phyloP scores from a whole-genome alignment of 2,113 vertebrate species.

The Cranoglanis bouderius region DNA sequence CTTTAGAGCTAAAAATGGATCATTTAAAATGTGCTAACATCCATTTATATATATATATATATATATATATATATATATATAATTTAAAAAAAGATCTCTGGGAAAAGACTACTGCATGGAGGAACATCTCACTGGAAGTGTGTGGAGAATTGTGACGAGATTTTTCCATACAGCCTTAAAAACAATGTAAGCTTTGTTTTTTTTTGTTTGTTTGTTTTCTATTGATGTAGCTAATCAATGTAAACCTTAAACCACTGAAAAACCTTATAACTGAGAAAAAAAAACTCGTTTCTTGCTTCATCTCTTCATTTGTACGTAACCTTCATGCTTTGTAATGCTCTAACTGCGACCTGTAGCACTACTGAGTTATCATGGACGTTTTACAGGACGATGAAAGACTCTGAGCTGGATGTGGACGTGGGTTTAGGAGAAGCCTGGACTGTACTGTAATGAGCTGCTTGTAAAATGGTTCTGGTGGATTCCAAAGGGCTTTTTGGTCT shows the following conservation, averaged over 20 bases:
- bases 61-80: no score
- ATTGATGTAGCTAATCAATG: slow-evolving; percentile 28
- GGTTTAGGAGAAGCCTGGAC: slow-evolving; percentile 42
- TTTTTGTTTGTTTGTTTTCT: slow-evolving; percentile 7
- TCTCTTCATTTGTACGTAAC: slow-evolving; percentile 13
- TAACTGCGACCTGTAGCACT: slow-evolving; percentile 58
- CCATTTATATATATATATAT: background rate
- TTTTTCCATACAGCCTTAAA: slow-evolving; percentile 37
- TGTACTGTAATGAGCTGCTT: slow-evolving; percentile 5
- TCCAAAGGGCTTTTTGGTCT: slow-evolving; percentile 57
- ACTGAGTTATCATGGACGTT: slow-evolving; percentile 45
- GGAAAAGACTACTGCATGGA: slow-evolving; percentile 34
- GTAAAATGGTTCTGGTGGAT: slow-evolving; percentile 43
- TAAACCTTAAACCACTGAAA: background rate
- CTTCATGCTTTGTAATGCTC: slow-evolving; percentile 29
- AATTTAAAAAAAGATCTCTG: background rate
- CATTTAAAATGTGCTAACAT: background rate
- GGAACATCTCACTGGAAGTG: background rate
- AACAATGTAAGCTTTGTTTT: background rate
- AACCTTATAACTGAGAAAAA: background rate
- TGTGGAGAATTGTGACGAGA: background rate
- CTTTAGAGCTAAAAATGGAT: background rate
- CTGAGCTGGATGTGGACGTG: slow-evolving; percentile 3
- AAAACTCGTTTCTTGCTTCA: background rate
- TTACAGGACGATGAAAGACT: slow-evolving; percentile 31